Evolutionary conservation across 2,888 invertebrate species (phyloP), one percentile per base, ranked within the genome.

Genomic region (Rotaria sp.): DNA sequence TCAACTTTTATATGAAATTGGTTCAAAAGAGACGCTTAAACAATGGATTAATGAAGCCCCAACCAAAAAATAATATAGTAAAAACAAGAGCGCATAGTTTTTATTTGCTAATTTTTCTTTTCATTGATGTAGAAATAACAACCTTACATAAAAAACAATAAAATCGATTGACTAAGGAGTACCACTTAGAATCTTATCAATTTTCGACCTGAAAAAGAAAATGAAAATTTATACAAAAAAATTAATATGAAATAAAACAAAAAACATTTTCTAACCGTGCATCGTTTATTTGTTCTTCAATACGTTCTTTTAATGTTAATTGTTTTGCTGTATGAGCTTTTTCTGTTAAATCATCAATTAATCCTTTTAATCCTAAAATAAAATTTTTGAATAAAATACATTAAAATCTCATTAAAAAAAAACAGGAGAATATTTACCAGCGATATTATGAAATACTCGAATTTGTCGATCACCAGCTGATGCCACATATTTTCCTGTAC

Each of bases 381-480:
- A 35, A 67, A 18, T n/a, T 67, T 67, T 30, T 21, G 4, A 52
- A 52, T 52, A 52, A 24, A 4, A 24, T 52, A 7, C 5, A 52
- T 52, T 52, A 7, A 24, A 52, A 52, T 24, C 3, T 24, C 2
- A 52, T n/a, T n/a, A 52, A 52, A 24, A 24, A 52, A 52, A 24
- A 48, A 15, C 1, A 15, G 2, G 7, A 48, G 11, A 59, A n/a
- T 59, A 67, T 4, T 15, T 35, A 67, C 94, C 94, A n/a, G 94
- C 93, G 13, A 94, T 92, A 89, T 96, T 96, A 90, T 94, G 94
- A 89, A 96, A 94, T 85, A 96, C 93, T 74, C 94, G 93, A 24
- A 96, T 93, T 84, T 94, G 94, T 88, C 93, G 94, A 88, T 95
- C 95, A 26, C 95, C 95, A 86, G 94, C 93, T 0, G 94, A 93